These are phyloP conservation scores for Sylvicola fuscatus DNA, from an alignment of 2,888 invertebrate species.

Conservation along the genomic window DNA sequence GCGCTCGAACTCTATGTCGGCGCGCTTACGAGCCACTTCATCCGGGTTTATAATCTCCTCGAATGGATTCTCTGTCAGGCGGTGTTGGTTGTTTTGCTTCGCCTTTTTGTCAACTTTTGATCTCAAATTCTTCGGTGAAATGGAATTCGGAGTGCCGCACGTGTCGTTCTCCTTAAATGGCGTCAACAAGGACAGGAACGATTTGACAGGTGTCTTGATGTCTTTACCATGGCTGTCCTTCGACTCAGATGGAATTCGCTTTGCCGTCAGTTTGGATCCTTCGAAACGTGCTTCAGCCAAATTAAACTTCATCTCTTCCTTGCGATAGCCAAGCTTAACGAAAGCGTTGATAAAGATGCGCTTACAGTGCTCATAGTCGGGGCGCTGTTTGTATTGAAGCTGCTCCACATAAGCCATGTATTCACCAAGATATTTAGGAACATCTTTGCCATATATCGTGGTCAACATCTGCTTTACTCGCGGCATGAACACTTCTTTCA, in stretches of 20 bases:
- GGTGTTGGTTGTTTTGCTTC: constrained; percentile 18
- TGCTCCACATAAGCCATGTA: constrained; percentile 49
- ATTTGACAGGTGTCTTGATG: constrained; percentile 13
- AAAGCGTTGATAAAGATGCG: constrained; percentile 45
- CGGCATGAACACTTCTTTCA: constrained; percentile 44
- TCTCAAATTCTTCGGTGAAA: constrained; percentile 41
- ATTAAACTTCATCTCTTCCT: constrained; percentile 11
- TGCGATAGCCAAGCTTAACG: constrained; percentile 27
- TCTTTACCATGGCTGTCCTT: constrained; percentile 22
- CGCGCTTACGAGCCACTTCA: constrained; percentile 25
- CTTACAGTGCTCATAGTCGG: constrained; percentile 53
- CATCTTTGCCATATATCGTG: constrained; percentile 38
- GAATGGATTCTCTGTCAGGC: constrained; percentile 17
- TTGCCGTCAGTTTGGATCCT: constrained; percentile 15
- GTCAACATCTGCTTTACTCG: constrained; percentile 37
- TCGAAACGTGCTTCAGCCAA: constrained; percentile 14
- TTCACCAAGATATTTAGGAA: constrained; percentile 43
- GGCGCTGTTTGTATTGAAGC: constrained; percentile 50
- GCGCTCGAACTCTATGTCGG: constrained; percentile 24
- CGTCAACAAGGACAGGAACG: constrained; percentile 15
- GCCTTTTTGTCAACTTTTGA: constrained; percentile 26
- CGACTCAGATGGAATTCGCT: constrained; percentile 9
- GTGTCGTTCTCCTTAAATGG: constrained; percentile 21
- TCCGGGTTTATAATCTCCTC: constrained; percentile 21
- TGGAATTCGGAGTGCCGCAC: constrained; percentile 15